These are phyloP conservation scores for Sylvia borin DNA, from an alignment of 2,797 vertebrate species.

Conservation along the genomic window DNA sequence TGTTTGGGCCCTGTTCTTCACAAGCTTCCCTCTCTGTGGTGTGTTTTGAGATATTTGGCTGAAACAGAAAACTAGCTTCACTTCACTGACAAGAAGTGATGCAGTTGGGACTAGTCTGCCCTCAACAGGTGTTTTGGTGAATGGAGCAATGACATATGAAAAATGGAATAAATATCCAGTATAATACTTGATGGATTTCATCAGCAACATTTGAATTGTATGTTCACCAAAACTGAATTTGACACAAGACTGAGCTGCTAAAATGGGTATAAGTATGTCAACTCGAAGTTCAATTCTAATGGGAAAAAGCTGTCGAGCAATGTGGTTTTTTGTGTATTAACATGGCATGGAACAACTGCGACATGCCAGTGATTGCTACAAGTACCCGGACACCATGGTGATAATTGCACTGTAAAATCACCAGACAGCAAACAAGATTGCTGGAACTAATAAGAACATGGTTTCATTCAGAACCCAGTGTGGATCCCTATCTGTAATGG, in stretches of 20 bases:
- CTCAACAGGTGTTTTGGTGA: not conserved
- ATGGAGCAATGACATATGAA: not conserved
- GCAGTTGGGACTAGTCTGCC: not conserved
- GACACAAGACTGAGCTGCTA: not conserved
- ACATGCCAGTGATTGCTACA: conserved; percentile 17
- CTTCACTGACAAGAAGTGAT: not conserved
- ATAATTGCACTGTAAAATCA: conserved; percentile 37
- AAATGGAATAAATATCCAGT: not conserved
- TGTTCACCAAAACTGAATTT: not conserved
- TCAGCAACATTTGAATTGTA: not conserved
- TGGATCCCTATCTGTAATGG: not conserved
- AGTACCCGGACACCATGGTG: not conserved
- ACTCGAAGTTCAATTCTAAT: not conserved
- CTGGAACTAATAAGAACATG: not conserved
- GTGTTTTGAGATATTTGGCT: not conserved
- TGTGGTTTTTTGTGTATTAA: not conserved
- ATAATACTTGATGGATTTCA: not conserved
- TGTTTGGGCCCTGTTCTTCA: not conserved
- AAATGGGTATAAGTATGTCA: not conserved
- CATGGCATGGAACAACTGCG: not conserved
- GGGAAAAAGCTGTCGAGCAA: not conserved
- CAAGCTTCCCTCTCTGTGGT: not conserved
- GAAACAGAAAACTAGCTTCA: not conserved
- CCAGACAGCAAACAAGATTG: conserved; percentile 21
- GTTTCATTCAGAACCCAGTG: not conserved